phyloP scores from a whole-genome alignment of 2,797 vertebrate genomes.

The Ctenosaura bakeri region DNA sequence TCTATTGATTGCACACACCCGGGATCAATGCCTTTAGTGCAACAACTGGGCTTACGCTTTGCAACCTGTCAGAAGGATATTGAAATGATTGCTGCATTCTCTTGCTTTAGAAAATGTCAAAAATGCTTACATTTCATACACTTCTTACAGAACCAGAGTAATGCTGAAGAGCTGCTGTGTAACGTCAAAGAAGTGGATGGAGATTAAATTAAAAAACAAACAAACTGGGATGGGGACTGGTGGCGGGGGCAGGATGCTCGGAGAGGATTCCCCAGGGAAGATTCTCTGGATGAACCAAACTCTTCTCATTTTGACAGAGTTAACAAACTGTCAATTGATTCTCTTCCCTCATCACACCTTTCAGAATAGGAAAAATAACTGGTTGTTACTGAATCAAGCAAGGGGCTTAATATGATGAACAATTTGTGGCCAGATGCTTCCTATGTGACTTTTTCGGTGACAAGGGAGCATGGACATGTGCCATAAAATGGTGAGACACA shows the following conservation, averaged over 20 bases:
- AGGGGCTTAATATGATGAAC: conserved; percentile 22
- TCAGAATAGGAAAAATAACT: conserved; percentile 18
- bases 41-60: conserved; percentile 36
- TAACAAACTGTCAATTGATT: conserved; percentile 44
- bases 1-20: neutral
- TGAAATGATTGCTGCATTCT: conserved; percentile 23
- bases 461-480: neutral
- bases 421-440: neutral
- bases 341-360: neutral
- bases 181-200: conserved; percentile 60
- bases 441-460: neutral
- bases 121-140: conserved; percentile 44
- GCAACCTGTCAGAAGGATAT: conserved; percentile 40
- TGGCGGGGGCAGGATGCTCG: conserved; percentile 25
- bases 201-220: conserved; percentile 49
- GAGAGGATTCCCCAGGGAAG: conserved; percentile 59
- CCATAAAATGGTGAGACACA: neutral
- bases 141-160: conserved; percentile 47
- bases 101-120: conserved; percentile 31
- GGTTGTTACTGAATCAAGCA: conserved; percentile 39
- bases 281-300: conserved; percentile 54
- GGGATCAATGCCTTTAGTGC: neutral
- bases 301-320: conserved; percentile 17
- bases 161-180: conserved; percentile 57
- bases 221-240: conserved; percentile 37